These are phyloP conservation scores for Venusia cambrica DNA, from an alignment of 2,888 invertebrate genomes.

Conservation along the genomic window DNA sequence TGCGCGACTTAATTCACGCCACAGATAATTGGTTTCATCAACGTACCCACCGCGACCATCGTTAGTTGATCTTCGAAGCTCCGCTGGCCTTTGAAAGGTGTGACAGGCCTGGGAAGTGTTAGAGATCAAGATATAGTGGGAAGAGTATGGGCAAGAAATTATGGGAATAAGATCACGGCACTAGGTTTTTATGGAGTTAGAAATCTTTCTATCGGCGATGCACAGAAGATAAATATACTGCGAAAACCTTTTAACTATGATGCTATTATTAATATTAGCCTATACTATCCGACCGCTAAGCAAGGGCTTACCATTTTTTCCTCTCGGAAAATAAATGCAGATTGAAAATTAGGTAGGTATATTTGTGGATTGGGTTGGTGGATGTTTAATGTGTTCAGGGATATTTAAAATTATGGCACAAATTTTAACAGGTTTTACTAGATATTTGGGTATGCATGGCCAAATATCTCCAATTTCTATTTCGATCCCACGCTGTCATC, in stretches of 20 bases:
- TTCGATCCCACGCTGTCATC: slow-evolving; percentile 70
- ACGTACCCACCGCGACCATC: slow-evolving; percentile 35
- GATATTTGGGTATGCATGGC: no score
- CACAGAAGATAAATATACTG: slow-evolving; percentile 9
- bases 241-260: no score
- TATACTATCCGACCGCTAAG: no score
- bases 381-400: no score
- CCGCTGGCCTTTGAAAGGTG: slow-evolving; percentile 23
- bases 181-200: slow-evolving; percentile 45
- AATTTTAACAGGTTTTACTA: no score
- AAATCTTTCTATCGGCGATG: slow-evolving; percentile 34
- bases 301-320: no score
- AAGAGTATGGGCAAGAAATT: slow-evolving; percentile 34
- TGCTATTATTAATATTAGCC: no score
- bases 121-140: slow-evolving; percentile 13
- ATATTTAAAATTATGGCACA: no score
- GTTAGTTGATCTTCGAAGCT: slow-evolving; percentile 20
- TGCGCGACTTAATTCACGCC: slow-evolving; percentile 60
- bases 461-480: no score
- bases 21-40: slow-evolving; percentile 67
- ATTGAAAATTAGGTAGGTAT: no score
- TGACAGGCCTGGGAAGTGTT: slow-evolving; percentile 13
- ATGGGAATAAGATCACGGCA: slow-evolving; percentile 53
- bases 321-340: no score
- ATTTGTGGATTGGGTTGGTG: no score